Conservation (phyloP, 2,113 vertebrate genomes). For the Pyxicephalus adspersus region DNA sequence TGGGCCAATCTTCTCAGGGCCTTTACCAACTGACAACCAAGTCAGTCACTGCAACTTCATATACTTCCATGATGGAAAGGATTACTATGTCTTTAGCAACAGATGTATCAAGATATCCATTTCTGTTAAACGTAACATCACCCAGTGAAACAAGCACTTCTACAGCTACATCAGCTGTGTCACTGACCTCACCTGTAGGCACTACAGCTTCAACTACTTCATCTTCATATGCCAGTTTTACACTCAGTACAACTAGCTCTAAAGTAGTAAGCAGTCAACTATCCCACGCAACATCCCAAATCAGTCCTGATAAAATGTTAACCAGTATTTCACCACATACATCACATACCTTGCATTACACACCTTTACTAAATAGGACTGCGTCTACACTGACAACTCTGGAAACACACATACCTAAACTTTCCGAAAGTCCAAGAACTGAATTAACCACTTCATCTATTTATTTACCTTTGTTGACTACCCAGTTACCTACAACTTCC, state of each 20-base stretch:
- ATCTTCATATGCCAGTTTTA: background rate
- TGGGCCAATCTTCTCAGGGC: constrained; percentile 57
- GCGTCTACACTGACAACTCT: constrained; percentile 25
- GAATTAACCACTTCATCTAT: background rate
- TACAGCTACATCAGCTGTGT: constrained; percentile 17
- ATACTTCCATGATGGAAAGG: constrained; percentile 50
- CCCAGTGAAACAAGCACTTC: background rate
- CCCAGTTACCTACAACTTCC: constrained; percentile 19
- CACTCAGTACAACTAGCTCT: constrained; percentile 30
- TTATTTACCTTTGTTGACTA: constrained; percentile 40
- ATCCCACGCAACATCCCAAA: background rate
- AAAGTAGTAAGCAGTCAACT: background rate
- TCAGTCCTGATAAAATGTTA: constrained; percentile 20
- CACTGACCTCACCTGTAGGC: background rate
- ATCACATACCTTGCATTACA: background rate
- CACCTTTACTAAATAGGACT: constrained; percentile 49
- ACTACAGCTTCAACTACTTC: constrained; percentile 21
- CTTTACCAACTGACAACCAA: constrained; percentile 45
- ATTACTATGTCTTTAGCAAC: constrained; percentile 33
- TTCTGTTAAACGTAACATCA: background rate
- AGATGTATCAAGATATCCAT: background rate
- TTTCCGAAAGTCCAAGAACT: constrained; percentile 42
- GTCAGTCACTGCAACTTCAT: constrained; percentile 29
- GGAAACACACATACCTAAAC: constrained; percentile 30
- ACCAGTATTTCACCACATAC: constrained; percentile 32